phyloP scores from a whole-genome alignment of 2,888 invertebrate species.

The Bombylius major region DNA sequence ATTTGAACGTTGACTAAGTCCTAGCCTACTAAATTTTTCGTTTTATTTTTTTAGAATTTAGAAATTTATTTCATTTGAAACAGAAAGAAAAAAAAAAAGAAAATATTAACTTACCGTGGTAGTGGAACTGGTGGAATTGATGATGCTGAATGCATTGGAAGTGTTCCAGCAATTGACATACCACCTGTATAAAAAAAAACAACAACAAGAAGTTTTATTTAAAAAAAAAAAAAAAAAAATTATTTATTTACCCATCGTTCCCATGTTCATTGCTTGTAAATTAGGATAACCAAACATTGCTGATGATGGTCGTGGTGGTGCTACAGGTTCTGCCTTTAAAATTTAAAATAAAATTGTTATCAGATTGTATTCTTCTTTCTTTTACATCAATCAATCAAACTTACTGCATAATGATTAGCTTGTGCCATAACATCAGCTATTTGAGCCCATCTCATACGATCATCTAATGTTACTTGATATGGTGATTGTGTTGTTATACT shows the following conservation, averaged over 20 bases:
- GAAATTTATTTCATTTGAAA: no score
- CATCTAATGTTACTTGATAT: slow-evolving; percentile 63
- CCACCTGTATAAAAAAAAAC: slow-evolving; percentile 22
- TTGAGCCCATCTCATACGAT: slow-evolving; percentile 77
- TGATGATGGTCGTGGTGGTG: slow-evolving; percentile 60
- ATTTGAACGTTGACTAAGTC: slow-evolving; percentile 35
- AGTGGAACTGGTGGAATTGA: slow-evolving; percentile 59
- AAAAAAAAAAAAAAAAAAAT: neutral
- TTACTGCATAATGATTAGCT: slow-evolving; percentile 72
- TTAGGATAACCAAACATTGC: slow-evolving; percentile 74
- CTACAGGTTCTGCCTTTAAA: slow-evolving; percentile 53
- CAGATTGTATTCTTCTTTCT: neutral
- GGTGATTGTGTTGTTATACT: slow-evolving; percentile 57
- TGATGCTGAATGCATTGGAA: slow-evolving; percentile 32
- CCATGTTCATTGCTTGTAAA: slow-evolving; percentile 35
- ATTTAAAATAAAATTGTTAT: slow-evolving; percentile 13
- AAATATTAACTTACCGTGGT: slow-evolving; percentile 42
- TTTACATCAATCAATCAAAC: slow-evolving; percentile 26
- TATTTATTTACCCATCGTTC: slow-evolving; percentile 20
- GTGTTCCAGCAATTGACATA: slow-evolving; percentile 39
- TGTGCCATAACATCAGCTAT: slow-evolving; percentile 81
- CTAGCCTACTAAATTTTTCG: slow-evolving; percentile 24
- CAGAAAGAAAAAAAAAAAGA: no score
- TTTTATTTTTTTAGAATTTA: neutral
- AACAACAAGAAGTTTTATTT: neutral